Base-by-base conservation (phyloP, 2,797 vertebrate genomes). In the Microctenopoma steveboyesi region DNA sequence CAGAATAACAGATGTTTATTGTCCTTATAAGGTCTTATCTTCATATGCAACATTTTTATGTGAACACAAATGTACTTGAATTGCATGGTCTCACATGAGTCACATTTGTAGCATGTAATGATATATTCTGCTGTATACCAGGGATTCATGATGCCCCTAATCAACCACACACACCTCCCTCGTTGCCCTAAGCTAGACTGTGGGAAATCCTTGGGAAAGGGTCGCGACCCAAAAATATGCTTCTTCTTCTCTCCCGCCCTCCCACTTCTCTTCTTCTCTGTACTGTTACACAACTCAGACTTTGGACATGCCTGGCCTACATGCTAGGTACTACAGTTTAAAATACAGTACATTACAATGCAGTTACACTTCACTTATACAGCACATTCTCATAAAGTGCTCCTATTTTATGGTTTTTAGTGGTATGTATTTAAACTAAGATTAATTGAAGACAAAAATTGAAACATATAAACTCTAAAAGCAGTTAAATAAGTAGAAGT, bases 181-280 rank as follows among this genome's bases (percentile, higher is more conserved):
- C n/a, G 5, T 66, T 64, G 49, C 70, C 72, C 73, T 50, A 43
- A 79, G 72, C 70, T 60, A 69, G 75, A 85, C 77, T 90, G 90
- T 92, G 90, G 87, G 89, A 92, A 92, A 87, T 89, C 84, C 74
- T 84, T 84, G 84, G 82, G 75, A 86, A 84, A 86, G 72, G 83
- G 83, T 90, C 82, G 76, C 64, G 88, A 85, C 72, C 74, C 69
- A 66, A 90, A 87, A 86, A 87, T 68, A 74, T 76, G 58, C 67
- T 67, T 74, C 56, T 67, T 54, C 9, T 35, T 69, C 63, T 56
- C 22, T 65, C 52, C 46, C 22, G 53, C 69, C 13, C 61, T 72
- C 64, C 28, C 54, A 81, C 64, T 57, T 49, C 52, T 81, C 53
- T 45, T 57, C 53, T 59, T 84, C 70, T 45, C 54, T 72, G 61